Evolutionary conservation across 2,113 vertebrate genomes (phyloP).

Genomic region (Jacana jacana): DNA sequence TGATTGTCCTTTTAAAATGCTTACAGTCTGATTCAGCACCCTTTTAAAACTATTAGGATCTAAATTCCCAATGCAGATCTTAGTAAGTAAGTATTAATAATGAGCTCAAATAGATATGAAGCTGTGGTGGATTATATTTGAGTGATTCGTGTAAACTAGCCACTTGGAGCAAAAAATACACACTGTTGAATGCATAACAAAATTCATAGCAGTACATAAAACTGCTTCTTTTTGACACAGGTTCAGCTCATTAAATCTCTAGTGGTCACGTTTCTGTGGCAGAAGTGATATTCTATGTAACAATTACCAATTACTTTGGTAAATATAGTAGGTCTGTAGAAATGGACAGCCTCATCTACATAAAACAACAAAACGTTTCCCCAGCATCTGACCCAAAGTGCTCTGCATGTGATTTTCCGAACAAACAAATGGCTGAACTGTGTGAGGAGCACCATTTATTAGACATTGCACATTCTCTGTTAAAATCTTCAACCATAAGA

Average conservation of each 20-base stretch:
- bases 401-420: neutral
- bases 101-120: neutral
- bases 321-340: constrained; percentile 7
- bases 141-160: neutral
- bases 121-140: neutral
- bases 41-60: neutral
- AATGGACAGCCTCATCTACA: constrained; percentile 15
- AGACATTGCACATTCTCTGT: neutral
- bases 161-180: neutral
- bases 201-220: constrained; percentile 14
- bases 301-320: constrained; percentile 52
- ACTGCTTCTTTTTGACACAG: neutral
- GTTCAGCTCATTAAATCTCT: constrained; percentile 50
- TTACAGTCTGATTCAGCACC: neutral
- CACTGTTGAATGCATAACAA: neutral
- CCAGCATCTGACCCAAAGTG: neutral
- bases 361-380: neutral
- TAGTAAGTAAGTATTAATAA: neutral
- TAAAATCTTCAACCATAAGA: neutral
- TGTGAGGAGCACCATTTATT: neutral
- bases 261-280: neutral
- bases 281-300: constrained; percentile 26
- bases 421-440: constrained; percentile 20
- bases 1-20: neutral
- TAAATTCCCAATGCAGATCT: neutral